Evolutionary conservation across 2,888 invertebrate genomes (phyloP).

Genomic region (Lithosia quadra): DNA sequence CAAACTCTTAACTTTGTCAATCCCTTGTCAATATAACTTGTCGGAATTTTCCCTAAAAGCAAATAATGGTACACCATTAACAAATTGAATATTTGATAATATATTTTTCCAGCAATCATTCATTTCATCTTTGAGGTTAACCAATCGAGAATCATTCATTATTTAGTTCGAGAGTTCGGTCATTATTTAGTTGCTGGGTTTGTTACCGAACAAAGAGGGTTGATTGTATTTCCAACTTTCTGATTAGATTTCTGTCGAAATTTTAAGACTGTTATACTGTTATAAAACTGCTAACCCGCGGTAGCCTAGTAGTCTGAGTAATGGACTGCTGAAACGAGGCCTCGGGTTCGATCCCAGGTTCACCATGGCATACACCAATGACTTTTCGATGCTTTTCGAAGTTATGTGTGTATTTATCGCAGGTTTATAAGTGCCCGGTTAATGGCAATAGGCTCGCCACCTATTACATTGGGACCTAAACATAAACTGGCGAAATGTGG

Average conservation of each 20-base stretch:
- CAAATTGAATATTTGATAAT: background rate
- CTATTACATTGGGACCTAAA: no score
- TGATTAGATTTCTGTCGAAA: background rate
- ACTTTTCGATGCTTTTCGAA: no score
- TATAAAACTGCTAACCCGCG: background rate
- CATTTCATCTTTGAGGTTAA: background rate
- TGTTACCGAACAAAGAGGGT: background rate
- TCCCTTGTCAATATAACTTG: no score
- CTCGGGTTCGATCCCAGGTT: no score
- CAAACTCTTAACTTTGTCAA: no score
- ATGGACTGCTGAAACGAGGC: no score
- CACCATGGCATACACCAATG: no score
- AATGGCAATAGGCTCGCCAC: no score
- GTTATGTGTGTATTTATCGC: no score
- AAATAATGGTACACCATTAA: background rate
- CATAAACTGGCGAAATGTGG: no score
- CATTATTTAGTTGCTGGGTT: background rate
- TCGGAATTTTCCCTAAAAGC: background rate
- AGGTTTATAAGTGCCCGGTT: no score
- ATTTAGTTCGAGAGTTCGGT: background rate
- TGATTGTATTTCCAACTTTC: slow-evolving; percentile 4
- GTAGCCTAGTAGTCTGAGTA: no score
- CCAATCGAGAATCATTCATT: background rate
- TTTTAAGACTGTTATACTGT: background rate
- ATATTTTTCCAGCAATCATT: background rate